phyloP scores from a whole-genome alignment of 2,888 invertebrate species.

The Pollenia amentaria region DNA sequence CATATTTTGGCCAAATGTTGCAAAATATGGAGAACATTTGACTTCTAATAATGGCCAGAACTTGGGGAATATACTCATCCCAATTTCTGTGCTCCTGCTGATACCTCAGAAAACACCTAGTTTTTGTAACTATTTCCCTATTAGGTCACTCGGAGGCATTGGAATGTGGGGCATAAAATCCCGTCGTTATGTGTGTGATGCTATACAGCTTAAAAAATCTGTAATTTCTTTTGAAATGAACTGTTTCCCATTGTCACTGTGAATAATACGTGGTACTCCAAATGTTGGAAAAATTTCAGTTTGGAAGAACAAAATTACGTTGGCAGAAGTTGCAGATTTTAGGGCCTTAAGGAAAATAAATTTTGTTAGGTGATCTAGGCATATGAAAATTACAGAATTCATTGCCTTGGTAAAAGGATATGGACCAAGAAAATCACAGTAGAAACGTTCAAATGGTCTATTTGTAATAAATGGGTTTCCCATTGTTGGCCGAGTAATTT shows the following conservation, averaged over 20 bases:
- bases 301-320: neutral
- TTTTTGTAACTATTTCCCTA: constrained; percentile 2
- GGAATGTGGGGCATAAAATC: constrained; percentile 6
- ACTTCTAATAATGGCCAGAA: constrained; percentile 1
- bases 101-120: neutral
- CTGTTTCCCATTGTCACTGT: constrained; percentile 9
- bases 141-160: neutral
- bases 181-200: neutral
- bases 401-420: neutral
- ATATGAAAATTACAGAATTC: neutral
- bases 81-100: neutral
- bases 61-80: constrained; percentile 6
- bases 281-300: constrained; percentile 30
- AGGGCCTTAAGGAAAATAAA: constrained; percentile 3
- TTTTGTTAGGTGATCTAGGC: neutral
- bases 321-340: constrained; percentile 7
- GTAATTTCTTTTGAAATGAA: constrained; percentile 12
- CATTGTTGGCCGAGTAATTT: neutral
- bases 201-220: neutral
- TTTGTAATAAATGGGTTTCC: neutral
- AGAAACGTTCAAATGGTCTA: neutral
- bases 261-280: neutral
- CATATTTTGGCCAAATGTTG: too few species aligned
- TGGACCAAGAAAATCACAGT: neutral
- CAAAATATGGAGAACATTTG: neutral